Evolutionary conservation across 2,888 invertebrate genomes (phyloP).

Genomic region (Scaptomyza cyrtandrae): DNA sequence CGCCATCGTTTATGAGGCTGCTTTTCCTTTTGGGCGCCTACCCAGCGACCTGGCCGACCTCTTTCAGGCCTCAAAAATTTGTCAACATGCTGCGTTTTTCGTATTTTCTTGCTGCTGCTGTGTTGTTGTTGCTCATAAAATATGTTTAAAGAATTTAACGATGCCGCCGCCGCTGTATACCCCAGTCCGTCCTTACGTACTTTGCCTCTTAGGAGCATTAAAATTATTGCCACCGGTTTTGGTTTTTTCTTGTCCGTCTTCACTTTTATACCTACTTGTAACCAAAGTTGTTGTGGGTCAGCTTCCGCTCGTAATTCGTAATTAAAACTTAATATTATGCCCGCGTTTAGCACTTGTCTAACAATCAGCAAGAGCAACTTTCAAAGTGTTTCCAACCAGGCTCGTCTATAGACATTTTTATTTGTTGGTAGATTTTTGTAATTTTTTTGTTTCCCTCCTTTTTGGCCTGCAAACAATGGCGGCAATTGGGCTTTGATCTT

Average conservation of each 20-base stretch:
- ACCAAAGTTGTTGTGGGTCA: conserved; percentile 43
- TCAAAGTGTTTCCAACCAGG: conserved; percentile 52
- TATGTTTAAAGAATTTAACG: conserved; percentile 80
- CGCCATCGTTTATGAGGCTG: conserved; percentile 75
- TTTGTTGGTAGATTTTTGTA: conserved; percentile 35
- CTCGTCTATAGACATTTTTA: conserved; percentile 53
- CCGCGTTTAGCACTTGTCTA: conserved; percentile 76
- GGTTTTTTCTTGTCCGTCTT: conserved; percentile 52
- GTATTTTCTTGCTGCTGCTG: conserved; percentile 54
- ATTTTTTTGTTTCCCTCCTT: conserved; percentile 3
- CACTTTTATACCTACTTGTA: conserved; percentile 73
- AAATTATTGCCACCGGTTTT: conserved; percentile 75
- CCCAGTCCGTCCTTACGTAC: conserved; percentile 20
- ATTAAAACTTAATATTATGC: conserved; percentile 68
- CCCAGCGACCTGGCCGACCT: conserved; percentile 59
- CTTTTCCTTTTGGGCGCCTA: conserved; percentile 78
- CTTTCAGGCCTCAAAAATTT: conserved; percentile 73
- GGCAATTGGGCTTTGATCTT: conserved; percentile 70
- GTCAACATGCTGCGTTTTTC: conserved; percentile 77
- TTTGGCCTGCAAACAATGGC: conserved; percentile 68
- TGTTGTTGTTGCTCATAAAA: conserved; percentile 67
- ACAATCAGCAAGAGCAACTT: conserved; percentile 54
- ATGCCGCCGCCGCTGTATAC: conserved; percentile 57
- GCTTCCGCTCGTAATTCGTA: conserved; percentile 74
- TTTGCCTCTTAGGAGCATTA: conserved; percentile 64